Base-by-base conservation (phyloP, 1,140 invertebrate species). In the Drosophila simulans region DNA sequence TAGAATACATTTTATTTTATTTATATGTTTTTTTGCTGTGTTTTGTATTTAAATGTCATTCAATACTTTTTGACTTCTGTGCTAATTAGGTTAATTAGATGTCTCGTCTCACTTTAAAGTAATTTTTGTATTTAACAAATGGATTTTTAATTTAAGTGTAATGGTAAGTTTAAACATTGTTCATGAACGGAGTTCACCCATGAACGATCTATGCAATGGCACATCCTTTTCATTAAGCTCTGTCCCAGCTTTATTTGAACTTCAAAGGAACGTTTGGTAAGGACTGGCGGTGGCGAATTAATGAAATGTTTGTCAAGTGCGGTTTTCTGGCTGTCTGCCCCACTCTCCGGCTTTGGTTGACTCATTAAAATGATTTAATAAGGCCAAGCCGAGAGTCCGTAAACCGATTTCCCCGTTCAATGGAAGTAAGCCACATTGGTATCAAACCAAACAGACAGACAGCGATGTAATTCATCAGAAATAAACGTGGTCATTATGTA, bases 291-390 rank as follows among this genome's bases (percentile, higher is more conserved):
- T 72, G 59, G 70, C 58, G 58, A 77, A 83, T 88, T 62, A 72
- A 88, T 86, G 79, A 51, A 76, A 72, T 69, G 77, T 85, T 85
- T 75, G 78, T 76, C 54, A 57, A 81, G 74, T 88, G 74, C 57
- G 79, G 57, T 72, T 83, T 64, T 45, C 42, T 25, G 52, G 51
- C 39, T 56, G 54, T 55, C 40, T 84, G 27, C 25, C 65, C 48
- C 54, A 46, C 60, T 70, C 51, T 17, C 5, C 13, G 46, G 45
- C 34, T 46, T 72, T 81, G 70, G 80, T 81, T 86, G 68, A 63
- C 82, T 89, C 84, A 88, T 88, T 88, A 80, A 88, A 88, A 89
- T 88, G 83, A 88, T 89, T 83, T 77, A 88, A 83, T 82, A 85
- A 66, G 63, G 65, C 46, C 66, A 27, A 52, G 45, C 59, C 46